Percentiles rank a stretch among this genome's conserved stretches.
These are phyloP conservation scores for Micronisus gabar DNA, from an alignment of 2,113 vertebrate genomes.

Conservation along the genomic window DNA sequence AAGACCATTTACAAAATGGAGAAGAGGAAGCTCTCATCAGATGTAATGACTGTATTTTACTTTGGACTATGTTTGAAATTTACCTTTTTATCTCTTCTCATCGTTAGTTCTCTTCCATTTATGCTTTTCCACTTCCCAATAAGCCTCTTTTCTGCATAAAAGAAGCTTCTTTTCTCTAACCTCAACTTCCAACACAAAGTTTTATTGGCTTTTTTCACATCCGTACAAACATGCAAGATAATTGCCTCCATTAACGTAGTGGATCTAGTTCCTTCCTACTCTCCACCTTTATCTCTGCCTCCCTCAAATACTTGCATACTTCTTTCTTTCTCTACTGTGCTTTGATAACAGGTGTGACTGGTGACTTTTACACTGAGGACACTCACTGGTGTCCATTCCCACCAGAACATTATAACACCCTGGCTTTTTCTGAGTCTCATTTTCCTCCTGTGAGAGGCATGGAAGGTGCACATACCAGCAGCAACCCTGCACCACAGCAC, in stretches of 20 bases:
- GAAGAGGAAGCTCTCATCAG: background rate
- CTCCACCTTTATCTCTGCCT: background rate
- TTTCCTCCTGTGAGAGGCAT: background rate
- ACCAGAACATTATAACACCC: background rate
- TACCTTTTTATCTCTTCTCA: background rate
- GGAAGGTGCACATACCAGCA: background rate
- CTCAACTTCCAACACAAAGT: background rate
- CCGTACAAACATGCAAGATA: background rate
- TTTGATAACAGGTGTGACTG: background rate
- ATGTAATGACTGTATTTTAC: background rate
- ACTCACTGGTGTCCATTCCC: background rate
- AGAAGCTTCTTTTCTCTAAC: background rate
- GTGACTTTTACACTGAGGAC: background rate
- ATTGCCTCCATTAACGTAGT: background rate
- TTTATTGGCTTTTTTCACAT: background rate
- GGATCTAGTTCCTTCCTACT: background rate
- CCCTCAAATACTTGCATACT: background rate
- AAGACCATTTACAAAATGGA: background rate
- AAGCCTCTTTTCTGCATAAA: background rate
- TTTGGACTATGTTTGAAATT: background rate
- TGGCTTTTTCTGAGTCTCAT: background rate
- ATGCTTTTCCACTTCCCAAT: background rate
- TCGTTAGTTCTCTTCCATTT: background rate
- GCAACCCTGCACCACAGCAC: background rate
- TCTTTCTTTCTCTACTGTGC: background rate